A percentile compares a stretch with the other conserved stretches of the same genome.
phyloP scores from a whole-genome alignment of 2,888 invertebrate genomes.

The Sarcophaga subvicina region DNA sequence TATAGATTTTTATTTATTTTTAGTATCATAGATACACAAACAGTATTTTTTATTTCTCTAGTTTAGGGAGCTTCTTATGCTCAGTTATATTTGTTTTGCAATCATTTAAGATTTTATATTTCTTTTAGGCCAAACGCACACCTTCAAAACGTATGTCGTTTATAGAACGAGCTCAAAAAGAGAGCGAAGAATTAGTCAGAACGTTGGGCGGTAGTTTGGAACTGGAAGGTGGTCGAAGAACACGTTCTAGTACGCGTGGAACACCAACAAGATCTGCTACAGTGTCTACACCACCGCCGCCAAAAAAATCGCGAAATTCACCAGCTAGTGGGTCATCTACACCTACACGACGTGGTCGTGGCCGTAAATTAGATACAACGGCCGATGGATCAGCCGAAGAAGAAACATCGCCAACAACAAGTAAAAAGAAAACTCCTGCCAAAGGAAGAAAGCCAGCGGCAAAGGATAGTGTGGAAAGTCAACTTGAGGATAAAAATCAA shows the following conservation, averaged over 20 bases:
- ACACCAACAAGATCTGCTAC: constrained; percentile 76
- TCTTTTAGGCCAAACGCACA: constrained; percentile 78
- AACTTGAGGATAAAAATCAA: constrained; percentile 5
- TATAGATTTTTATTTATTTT: too few relatives aligned
- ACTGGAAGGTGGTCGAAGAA: constrained; percentile 80
- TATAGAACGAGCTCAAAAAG: constrained; percentile 80
- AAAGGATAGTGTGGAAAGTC: constrained; percentile 31
- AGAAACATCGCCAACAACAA: constrained; percentile 61
- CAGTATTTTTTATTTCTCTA: neutral
- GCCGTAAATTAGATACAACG: constrained; percentile 77
- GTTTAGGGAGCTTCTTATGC: too few relatives aligned
- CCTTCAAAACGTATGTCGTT: constrained; percentile 80
- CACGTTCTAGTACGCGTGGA: constrained; percentile 80
- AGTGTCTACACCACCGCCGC: constrained; percentile 78
- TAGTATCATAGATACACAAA: too few relatives aligned
- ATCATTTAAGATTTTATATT: neutral
- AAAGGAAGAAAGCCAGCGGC: constrained; percentile 36
- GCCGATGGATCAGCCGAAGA: constrained; percentile 71
- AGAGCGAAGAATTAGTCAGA: constrained; percentile 81
- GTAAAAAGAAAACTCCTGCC: constrained; percentile 54
- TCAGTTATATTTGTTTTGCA: neutral
- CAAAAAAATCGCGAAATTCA: constrained; percentile 78
- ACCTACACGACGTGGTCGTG: constrained; percentile 77
- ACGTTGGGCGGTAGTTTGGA: constrained; percentile 80
- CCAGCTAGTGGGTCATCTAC: constrained; percentile 73